A percentile compares a stretch with the other conserved stretches of the same genome.
phyloP scores from a whole-genome alignment of 64 coral and sea anemone species.

The Dendronephthya gigantea region DNA sequence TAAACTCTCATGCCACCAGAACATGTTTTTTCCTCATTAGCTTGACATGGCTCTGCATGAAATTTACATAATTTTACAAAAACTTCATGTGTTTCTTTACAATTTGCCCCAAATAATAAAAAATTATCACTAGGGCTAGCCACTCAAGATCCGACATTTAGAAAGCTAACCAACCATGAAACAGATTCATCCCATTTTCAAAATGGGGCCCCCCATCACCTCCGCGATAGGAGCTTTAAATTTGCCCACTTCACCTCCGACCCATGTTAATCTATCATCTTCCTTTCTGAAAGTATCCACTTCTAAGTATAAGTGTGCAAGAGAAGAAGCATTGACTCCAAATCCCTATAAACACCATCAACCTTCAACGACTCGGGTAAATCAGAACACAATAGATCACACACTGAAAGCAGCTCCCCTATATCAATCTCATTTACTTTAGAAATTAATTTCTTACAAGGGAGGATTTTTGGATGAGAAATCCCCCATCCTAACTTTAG shows the following conservation, averaged over 20 bases:
- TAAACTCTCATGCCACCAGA: neutral
- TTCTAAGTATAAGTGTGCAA: constrained; percentile 45
- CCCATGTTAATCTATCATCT: constrained; percentile 42
- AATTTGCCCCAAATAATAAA: neutral
- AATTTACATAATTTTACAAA: neutral
- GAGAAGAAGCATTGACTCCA: constrained; percentile 27
- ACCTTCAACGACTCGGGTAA: constrained; percentile 25
- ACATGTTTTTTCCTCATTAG: neutral
- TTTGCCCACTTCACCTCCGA: constrained; percentile 10
- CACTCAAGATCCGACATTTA: neutral
- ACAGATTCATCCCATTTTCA: constrained; percentile 27
- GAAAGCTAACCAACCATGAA: neutral
- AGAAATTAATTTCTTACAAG: neutral
- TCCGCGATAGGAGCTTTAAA: constrained; percentile 50
- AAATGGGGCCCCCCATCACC: constrained; percentile 45
- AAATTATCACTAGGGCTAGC: constrained; percentile 15
- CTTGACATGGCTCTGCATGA: neutral
- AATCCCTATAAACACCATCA: constrained; percentile 41
- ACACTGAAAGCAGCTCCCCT: constrained; percentile 19
- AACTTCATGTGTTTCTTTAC: neutral
- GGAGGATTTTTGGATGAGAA: neutral
- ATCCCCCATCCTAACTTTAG: neutral
- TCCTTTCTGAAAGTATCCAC: constrained; percentile 33
- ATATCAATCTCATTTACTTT: constrained; percentile 19
- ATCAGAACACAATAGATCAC: constrained; percentile 12